Percentiles rank a stretch among this genome's conserved stretches.
phyloP scores from a whole-genome alignment of 2,113 vertebrate genomes.

The Isurus oxyrinchus region DNA sequence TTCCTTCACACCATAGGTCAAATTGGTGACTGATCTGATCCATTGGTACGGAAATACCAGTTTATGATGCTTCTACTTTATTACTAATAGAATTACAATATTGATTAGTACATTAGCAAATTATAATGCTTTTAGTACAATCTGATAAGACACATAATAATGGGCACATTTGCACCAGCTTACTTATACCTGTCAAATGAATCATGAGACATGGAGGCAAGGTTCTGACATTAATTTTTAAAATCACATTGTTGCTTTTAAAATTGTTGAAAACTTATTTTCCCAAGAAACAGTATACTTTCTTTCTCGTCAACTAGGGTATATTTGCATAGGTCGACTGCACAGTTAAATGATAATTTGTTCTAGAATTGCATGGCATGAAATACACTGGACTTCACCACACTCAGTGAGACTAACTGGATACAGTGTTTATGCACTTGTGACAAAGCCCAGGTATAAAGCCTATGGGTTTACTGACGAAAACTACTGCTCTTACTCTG shows the following conservation, averaged over 20 bases:
- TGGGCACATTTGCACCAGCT: slow-evolving; percentile 17
- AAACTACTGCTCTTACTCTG: background rate
- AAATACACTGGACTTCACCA: background rate
- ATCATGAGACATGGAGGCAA: background rate
- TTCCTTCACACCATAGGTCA: background rate
- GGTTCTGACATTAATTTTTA: background rate
- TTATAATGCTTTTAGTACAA: slow-evolving; percentile 34
- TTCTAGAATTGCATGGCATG: too few relatives aligned
- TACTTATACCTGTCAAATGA: background rate
- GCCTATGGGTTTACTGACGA: background rate
- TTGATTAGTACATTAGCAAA: slow-evolving; percentile 17
- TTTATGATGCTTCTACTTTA: slow-evolving; percentile 14
- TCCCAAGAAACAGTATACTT: background rate
- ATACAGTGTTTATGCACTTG: too few relatives aligned
- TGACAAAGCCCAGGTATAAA: background rate
- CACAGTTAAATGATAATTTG: background rate
- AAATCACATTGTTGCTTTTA: background rate
- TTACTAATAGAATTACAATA: slow-evolving; percentile 23
- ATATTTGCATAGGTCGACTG: background rate
- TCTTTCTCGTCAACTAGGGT: background rate
- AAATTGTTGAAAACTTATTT: background rate
- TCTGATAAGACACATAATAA: slow-evolving; percentile 15
- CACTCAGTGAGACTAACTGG: background rate
- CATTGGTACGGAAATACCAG: slow-evolving; percentile 11
- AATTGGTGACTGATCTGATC: background rate